phyloP scores from a whole-genome alignment of 2,888 invertebrate genomes.

The Abrostola triplasia region DNA sequence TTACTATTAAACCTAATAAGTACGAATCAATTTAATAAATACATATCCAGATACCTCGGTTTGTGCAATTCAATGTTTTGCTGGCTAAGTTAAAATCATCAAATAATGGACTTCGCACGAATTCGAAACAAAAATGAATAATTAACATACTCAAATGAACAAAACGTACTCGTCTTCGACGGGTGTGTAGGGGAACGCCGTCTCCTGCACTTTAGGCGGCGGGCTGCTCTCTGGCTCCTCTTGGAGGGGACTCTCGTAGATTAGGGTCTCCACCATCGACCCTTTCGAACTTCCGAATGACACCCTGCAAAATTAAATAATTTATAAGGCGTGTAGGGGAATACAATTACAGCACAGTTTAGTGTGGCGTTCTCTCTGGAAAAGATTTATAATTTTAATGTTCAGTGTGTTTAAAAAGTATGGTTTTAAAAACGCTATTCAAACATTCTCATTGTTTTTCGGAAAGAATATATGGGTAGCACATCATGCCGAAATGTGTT shows the following conservation, averaged over 20 bases:
- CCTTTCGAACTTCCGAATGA: conserved; percentile 98
- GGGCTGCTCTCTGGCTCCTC: conserved; percentile 93
- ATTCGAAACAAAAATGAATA: conserved; percentile 70
- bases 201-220: conserved; percentile 83
- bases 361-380: too few species aligned
- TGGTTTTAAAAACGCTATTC: too few species aligned
- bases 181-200: conserved; percentile 83
- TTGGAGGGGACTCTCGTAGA: conserved; percentile 95
- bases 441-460: too few species aligned
- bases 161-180: conserved; percentile 89
- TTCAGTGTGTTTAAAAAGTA: too few species aligned
- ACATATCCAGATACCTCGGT: too few species aligned
- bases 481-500: too few species aligned
- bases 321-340: conserved; percentile 4
- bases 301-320: conserved; percentile 89
- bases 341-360: too few species aligned
- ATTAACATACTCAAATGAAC: conserved; percentile 79
- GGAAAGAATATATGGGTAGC: too few species aligned
- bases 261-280: conserved; percentile 97
- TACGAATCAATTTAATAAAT: too few species aligned
- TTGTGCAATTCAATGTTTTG: not conserved
- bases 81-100: conserved; percentile 14
- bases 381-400: too few species aligned
- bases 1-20: too few species aligned
- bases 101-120: conserved; percentile 54